Evolutionary conservation across 2,797 vertebrate genomes (phyloP).

Genomic region (Catharus ustulatus): DNA sequence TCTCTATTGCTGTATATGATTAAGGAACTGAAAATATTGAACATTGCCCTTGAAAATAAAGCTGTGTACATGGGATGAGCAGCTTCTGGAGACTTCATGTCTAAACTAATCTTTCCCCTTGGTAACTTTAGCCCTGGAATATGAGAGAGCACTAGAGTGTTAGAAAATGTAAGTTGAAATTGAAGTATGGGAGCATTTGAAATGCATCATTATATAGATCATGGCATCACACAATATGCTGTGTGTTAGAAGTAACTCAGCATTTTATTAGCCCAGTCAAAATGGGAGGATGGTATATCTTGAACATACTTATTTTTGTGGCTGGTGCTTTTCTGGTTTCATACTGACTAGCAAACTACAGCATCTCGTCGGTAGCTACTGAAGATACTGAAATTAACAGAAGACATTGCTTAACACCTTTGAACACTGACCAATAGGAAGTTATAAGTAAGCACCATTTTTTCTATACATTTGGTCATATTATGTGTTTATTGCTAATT

Average conservation of each 20-base stretch:
- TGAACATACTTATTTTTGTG: background rate
- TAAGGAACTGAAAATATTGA: constrained; percentile 67
- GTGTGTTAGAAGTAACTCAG: background rate
- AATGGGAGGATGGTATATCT: background rate
- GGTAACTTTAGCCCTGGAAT: constrained; percentile 12
- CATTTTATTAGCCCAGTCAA: background rate
- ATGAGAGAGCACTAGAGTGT: background rate
- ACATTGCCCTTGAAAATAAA: constrained; percentile 69
- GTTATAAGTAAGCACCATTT: background rate
- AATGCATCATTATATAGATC: constrained; percentile 8
- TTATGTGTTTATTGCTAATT: background rate
- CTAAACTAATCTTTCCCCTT: constrained; percentile 40
- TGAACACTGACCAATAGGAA: background rate
- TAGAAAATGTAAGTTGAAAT: background rate
- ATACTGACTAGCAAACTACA: background rate
- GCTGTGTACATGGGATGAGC: constrained; percentile 63
- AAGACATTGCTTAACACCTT: background rate
- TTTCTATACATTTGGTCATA: background rate
- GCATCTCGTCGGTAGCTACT: background rate
- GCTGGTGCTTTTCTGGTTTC: background rate
- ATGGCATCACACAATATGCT: background rate
- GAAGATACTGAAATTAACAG: background rate
- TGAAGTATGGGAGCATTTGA: background rate
- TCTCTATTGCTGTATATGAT: constrained; percentile 62
- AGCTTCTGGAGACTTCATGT: constrained; percentile 54